Base-by-base conservation (phyloP, 2,797 vertebrate species). In the Manis javanica region DNA sequence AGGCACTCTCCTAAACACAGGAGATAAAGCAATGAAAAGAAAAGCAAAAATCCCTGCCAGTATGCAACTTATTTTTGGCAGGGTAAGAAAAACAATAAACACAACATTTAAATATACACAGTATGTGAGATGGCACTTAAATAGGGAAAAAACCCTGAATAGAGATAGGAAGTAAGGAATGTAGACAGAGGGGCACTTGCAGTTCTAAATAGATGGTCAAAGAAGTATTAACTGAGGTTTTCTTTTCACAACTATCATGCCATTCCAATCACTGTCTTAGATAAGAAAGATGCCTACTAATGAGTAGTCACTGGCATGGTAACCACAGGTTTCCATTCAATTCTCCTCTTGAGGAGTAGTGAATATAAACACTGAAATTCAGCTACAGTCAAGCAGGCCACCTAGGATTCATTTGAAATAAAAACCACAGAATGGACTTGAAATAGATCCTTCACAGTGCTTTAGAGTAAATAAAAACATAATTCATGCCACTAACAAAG, bases 381-480 rank as follows among this genome's bases (percentile, higher is more conserved):
- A 94, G 69, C 55, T 63, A 6, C 49, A 83, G 86, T 95, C 46
- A 92, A 87, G 13, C 16, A 66, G 6, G 74, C 4, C 64, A 74
- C 42, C 31, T 69, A 94, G 12, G 23, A 90, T 86, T 94, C 79
- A 69, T 55, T 55, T 92, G 39, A 77, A 69, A 88, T 77, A 75
- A 87, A 84, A 84, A 85, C 78, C 69, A 39, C 13, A 68, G n/a
- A 61, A 66, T 29, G 86, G 31, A 72, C 42, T 95, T 84, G 29
- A 93, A 95, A 96, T 49, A 51, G 7, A 68, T 74, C 31, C 49
- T 64, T 81, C 57, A 95, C 7, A 72, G 68, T 75, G 26, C 21
- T 90, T 96, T 24, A 71, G 68, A 88, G 92, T 72, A 91, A 91
- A 96, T 86, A 83, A 88, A 96, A 96, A 83, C 55, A 95, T 59